Conservation (phyloP, 2,888 invertebrate genomes). For the Polymixis lichenea region DNA sequence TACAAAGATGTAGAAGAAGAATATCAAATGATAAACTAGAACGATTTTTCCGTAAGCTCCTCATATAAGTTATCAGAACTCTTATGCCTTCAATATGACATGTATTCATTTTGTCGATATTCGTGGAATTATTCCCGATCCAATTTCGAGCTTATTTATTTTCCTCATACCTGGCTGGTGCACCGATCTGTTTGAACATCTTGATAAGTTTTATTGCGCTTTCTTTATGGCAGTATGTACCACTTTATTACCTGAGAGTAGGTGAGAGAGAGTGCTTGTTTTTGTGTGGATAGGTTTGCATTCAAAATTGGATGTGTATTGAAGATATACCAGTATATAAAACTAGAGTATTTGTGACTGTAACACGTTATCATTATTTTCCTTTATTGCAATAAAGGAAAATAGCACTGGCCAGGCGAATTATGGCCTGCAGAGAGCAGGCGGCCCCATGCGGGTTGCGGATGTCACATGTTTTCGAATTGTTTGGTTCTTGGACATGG, state of each 20-base stretch:
- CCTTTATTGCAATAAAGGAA: neutral
- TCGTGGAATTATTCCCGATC: conserved; percentile 33
- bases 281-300: neutral
- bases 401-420: too few species aligned
- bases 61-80: conserved; percentile 45
- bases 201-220: conserved; percentile 2
- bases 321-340: neutral
- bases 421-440: too few species aligned
- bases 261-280: neutral
- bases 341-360: neutral
- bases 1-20: neutral
- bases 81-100: conserved; percentile 27
- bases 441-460: too few species aligned
- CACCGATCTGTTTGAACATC: conserved; percentile 7
- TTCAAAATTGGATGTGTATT: neutral
- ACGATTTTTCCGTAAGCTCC: conserved; percentile 30
- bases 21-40: conserved; percentile 36
- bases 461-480: too few species aligned
- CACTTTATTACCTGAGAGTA: neutral
- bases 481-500: too few species aligned
- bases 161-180: conserved; percentile 22
- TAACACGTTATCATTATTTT: neutral
- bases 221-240: neutral
- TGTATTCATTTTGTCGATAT: conserved; percentile 51
- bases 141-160: conserved; percentile 53